Base-by-base conservation (phyloP, 2,797 vertebrate species). In the Moxostoma hubbsi region DNA sequence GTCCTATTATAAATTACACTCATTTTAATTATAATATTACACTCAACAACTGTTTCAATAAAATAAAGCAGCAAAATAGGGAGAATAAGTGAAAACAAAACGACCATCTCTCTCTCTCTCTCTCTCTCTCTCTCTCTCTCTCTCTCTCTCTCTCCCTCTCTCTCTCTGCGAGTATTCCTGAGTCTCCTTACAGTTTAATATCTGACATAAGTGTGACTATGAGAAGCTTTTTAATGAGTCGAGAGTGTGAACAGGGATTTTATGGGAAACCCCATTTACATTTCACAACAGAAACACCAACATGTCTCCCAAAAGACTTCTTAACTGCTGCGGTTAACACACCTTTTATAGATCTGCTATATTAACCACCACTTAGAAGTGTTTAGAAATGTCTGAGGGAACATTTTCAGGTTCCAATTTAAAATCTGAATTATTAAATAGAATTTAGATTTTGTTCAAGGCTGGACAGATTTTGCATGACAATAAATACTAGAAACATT, bases 161-260 rank as follows among this genome's bases (percentile, higher is more conserved):
- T 45, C 7, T 43, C 2, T 45, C 24, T 46, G 5, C 51, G 11
- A 43, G 49, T 18, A 68, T 53, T 61, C 36, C 58, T 46, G n/a
- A 70, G 24, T 50, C 18, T 36, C 47, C 18, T 65, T 66, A 45
- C 62, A 10, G 50, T 67, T 13, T 24, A 62, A 51, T 68, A 75
- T 72, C 61, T 62, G 63, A 71, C 64, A 54, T 54, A 55, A 47
- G 7, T 72, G 71, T 8, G 11, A 71, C 66, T 78, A 65, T 57
- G 16, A 73, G 66, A 69, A 70, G 71, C 15, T 62, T 58, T 49
- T 57, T 64, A 78, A 76, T 69, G 78, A 80, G 64, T 73, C 16
- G 12, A 13, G 12, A 75, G 65, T 71, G 49, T 6, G 49, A 79
- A 77, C 9, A 0, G 46, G 45, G 64, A 55, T 51, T 72, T 69